Base-by-base conservation (phyloP, 2,888 invertebrate genomes). In the Leptogaster cylindrica region DNA sequence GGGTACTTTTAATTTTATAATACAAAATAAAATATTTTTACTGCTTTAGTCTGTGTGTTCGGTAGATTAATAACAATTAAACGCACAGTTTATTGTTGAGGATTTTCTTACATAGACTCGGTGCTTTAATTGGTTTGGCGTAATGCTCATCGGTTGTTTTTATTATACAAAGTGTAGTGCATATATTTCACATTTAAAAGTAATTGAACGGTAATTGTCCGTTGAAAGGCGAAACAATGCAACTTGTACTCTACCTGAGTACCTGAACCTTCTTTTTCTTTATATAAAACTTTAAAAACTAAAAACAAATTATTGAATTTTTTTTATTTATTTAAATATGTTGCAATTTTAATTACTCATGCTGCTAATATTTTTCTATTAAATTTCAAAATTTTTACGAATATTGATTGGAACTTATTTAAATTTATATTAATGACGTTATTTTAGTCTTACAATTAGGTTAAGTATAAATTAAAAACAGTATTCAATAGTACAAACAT, bases 71-170 rank as follows among this genome's bases (percentile, higher is more conserved):
- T 48, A 44, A 55, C 58, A 65, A 44, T 63, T 46, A 69, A 41
- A 65, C 51, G 65, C 58, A 69, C 48, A 58, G 50, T 46, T 39
- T 25, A 55, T 64, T 67, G 69, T 69, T 69, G 67, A 69, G 67
- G 67, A 69, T 67, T 23, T n/a, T 67, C 67, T 69, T 69, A 44
- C 65, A 58, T 69, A 67, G 69, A 69, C 67, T 44, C 41, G 18
- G 39, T 28, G 44, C 12, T 16, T 50, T 25, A 20, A 8, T 61
- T 61, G 3, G 39, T 28, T 51, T 66, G 44, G 65, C 68, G 68
- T 65, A 68, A 68, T 10, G 14, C 10, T 58, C 65, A 46, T 23
- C 12, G 14, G 55, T n/a, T 10, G 46, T 12, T 44, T 44, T 44
- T 23, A 25, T 25, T 20, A 46, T 12, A 46, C 20, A 12, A 46